Conservation (phyloP, 2,888 invertebrate species). For the Trachelus tabidus region DNA sequence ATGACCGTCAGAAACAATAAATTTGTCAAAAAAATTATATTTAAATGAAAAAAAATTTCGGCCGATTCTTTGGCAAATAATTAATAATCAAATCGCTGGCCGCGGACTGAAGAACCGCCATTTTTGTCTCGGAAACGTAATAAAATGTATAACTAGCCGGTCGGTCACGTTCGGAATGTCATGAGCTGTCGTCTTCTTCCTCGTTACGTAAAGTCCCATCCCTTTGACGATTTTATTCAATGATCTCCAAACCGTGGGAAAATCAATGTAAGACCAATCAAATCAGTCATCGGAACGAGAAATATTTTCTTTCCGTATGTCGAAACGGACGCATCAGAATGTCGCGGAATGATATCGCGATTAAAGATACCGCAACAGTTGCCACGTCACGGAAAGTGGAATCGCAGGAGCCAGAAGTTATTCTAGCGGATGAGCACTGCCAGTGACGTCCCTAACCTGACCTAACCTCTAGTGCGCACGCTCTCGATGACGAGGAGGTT, state of each 20-base stretch:
- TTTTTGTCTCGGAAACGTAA: constrained; percentile 6
- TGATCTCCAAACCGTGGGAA: neutral
- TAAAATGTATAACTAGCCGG: neutral
- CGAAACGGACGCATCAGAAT: neutral
- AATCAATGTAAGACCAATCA: neutral
- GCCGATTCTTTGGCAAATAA: neutral
- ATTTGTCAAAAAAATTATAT: neutral
- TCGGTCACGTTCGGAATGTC: neutral
- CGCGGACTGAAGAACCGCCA: constrained; percentile 12
- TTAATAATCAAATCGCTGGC: constrained; percentile 26
- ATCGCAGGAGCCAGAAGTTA: constrained; percentile 23
- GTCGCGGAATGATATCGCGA: neutral
- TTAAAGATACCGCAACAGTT: neutral
- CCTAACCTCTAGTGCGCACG: constrained; percentile 42
- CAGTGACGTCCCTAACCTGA: constrained; percentile 47
- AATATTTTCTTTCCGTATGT: neutral
- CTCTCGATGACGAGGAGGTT: constrained; percentile 46
- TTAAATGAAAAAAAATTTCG: neutral
- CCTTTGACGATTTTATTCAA: neutral
- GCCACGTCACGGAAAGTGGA: constrained; percentile 29
- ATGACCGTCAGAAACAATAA: neutral
- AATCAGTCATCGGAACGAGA: neutral
- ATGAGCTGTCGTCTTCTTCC: neutral
- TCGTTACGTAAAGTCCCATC: neutral
- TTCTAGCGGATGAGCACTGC: constrained; percentile 36